Evolutionary conservation across 2,797 vertebrate genomes (phyloP).

Genomic region (Lagocephalus sceleratus): DNA sequence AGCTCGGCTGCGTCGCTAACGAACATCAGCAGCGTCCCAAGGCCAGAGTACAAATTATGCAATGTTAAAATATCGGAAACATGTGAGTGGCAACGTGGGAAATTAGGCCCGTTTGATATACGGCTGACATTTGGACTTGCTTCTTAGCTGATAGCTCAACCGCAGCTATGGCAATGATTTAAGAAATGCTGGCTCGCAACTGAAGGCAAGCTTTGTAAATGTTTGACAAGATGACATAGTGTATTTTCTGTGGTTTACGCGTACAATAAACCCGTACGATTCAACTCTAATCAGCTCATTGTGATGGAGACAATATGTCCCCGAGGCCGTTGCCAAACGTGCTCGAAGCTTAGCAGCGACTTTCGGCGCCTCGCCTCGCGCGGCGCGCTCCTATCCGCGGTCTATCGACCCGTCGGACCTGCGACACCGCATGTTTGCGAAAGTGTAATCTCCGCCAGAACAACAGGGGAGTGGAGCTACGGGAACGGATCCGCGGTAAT

Average conservation of each 20-base stretch:
- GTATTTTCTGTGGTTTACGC: background rate
- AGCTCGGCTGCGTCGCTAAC: too few species aligned
- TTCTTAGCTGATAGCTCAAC: constrained; percentile 1
- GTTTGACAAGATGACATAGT: background rate
- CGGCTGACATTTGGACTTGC: too few species aligned
- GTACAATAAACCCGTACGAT: background rate
- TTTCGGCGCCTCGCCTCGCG: too few species aligned
- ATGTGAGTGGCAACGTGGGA: constrained; percentile 18
- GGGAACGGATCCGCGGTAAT: background rate
- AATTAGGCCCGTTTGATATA: background rate
- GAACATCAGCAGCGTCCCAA: background rate
- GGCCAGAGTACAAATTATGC: constrained; percentile 18
- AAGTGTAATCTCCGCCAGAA: constrained; percentile 7
- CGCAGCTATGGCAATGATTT: constrained; percentile 18
- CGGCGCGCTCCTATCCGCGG: background rate
- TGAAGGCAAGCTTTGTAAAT: background rate
- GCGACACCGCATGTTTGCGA: constrained; percentile 22
- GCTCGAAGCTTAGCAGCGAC: too few species aligned
- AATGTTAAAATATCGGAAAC: constrained; percentile 19
- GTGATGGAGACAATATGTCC: background rate
- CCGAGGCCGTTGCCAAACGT: background rate
- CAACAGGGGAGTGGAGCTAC: background rate
- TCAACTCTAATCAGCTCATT: constrained; percentile 3
- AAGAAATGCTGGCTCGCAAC: constrained; percentile 5
- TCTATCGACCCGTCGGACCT: constrained; percentile 27